phyloP scores from a whole-genome alignment of 2,797 vertebrate species.

The Ptychadena robeensis region DNA sequence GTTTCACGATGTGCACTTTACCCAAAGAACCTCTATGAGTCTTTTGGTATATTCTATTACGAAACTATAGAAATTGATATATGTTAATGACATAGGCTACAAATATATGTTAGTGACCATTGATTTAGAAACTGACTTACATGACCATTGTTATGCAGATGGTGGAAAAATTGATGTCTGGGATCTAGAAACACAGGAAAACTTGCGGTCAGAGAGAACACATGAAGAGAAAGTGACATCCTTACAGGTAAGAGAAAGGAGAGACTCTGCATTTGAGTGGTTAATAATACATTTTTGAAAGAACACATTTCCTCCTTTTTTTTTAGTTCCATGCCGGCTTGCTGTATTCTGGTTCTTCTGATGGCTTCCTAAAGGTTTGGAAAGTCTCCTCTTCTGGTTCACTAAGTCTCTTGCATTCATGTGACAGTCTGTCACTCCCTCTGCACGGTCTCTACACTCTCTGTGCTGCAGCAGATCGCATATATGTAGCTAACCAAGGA shows the following conservation, averaged over 20 bases:
- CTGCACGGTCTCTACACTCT: conserved; percentile 65
- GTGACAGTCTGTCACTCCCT: conserved; percentile 62
- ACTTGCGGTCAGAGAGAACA: conserved; percentile 79
- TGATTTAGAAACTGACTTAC: not conserved
- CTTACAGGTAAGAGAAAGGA: conserved; percentile 73
- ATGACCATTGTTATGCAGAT: conserved; percentile 63
- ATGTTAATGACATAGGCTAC: no score
- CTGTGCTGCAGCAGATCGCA: conserved; percentile 75
- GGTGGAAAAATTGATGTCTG: conserved; percentile 84
- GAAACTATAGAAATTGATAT: no score
- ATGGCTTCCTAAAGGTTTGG: conserved; percentile 82
- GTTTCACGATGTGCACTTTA: not conserved
- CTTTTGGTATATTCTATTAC: no score
- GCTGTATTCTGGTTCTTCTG: conserved; percentile 78
- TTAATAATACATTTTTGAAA: no score
- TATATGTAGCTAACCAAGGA: conserved; percentile 76
- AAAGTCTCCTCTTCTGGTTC: conserved; percentile 69
- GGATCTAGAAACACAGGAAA: conserved; percentile 79
- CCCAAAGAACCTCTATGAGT: no score
- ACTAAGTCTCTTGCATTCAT: conserved; percentile 74
- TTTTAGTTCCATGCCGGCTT: conserved; percentile 34
- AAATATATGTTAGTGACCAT: not conserved
- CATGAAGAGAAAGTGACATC: conserved; percentile 80
- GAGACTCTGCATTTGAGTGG: no score
- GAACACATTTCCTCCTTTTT: not conserved